Conservation (phyloP, 2,888 invertebrate genomes). For the Cryptosula pallasiana region DNA sequence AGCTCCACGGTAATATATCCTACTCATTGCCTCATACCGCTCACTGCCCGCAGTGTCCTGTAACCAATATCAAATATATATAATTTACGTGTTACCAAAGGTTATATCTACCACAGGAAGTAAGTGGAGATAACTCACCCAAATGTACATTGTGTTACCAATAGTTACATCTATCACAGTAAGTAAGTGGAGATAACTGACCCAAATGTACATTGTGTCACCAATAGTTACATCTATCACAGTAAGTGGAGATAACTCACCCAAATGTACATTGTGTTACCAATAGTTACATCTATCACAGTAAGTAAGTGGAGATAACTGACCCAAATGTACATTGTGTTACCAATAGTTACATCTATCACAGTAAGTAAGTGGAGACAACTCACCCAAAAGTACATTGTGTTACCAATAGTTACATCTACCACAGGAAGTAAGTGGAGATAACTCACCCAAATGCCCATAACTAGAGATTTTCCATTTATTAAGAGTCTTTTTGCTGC, state of each 20-base stretch:
- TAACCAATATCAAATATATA: neutral
- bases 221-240: neutral
- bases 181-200: neutral
- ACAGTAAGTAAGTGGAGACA: neutral
- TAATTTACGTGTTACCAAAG: too few species aligned
- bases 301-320: neutral
- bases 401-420: too few species aligned
- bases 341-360: neutral
- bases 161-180: too few species aligned
- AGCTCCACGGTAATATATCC: conserved; percentile 67
- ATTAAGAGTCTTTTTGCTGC: conserved; percentile 62
- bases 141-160: too few species aligned
- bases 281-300: too few species aligned
- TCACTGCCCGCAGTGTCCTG: conserved; percentile 70
- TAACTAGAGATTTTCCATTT: conserved; percentile 57
- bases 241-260: neutral
- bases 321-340: neutral
- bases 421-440: too few species aligned
- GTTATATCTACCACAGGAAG: too few species aligned
- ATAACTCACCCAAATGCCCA: conserved; percentile 65
- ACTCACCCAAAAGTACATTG: too few species aligned
- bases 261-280: too few species aligned
- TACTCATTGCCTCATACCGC: conserved; percentile 66
- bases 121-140: too few species aligned
- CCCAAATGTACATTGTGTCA: neutral